Percentiles rank a stretch among this genome's conserved stretches.
These are phyloP conservation scores for Stichopus horrens DNA, from an alignment of 53 echinoderm and acorn worm genomes.

Conservation along the genomic window DNA sequence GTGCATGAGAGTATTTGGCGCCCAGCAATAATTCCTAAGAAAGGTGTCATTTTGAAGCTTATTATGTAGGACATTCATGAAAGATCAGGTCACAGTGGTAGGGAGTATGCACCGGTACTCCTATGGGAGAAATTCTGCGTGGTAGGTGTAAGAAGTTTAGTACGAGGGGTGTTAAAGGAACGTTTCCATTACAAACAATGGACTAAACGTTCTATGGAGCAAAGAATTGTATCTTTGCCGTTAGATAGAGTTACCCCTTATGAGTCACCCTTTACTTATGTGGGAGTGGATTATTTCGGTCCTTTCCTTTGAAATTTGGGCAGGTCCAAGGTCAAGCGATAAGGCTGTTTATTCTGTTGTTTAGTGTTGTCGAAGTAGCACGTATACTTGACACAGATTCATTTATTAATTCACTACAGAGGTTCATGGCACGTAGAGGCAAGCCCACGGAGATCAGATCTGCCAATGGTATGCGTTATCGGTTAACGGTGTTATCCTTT, in stretches of 20 bases:
- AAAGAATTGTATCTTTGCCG: constrained; percentile 57
- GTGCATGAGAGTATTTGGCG: constrained; percentile 13
- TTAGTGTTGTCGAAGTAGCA: constrained; percentile 45
- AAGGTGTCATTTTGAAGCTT: constrained; percentile 19
- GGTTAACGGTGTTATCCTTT: too few species aligned
- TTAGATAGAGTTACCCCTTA: constrained; percentile 58
- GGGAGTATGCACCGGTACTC: too few species aligned
- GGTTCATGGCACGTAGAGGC: constrained; percentile 58
- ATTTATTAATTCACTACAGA: constrained; percentile 51
- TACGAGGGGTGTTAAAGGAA: constrained; percentile 44
- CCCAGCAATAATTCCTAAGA: constrained; percentile 40
- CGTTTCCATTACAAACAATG: constrained; percentile 51
- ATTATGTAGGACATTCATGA: constrained; percentile 50
- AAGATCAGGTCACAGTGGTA: too few species aligned
- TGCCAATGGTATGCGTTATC: too few species aligned
- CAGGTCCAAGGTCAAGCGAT: constrained; percentile 46
- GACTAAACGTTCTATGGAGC: constrained; percentile 32
- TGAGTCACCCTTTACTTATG: constrained; percentile 55
- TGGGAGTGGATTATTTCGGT: too few species aligned
- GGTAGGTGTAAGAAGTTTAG: too few species aligned
- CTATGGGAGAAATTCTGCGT: too few species aligned
- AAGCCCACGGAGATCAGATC: constrained; percentile 48
- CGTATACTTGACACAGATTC: constrained; percentile 48
- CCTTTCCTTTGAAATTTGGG: constrained; percentile 62
- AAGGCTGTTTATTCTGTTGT: constrained; percentile 64